phyloP scores from a whole-genome alignment of 1,140 invertebrate genomes.

The Physella acuta region DNA sequence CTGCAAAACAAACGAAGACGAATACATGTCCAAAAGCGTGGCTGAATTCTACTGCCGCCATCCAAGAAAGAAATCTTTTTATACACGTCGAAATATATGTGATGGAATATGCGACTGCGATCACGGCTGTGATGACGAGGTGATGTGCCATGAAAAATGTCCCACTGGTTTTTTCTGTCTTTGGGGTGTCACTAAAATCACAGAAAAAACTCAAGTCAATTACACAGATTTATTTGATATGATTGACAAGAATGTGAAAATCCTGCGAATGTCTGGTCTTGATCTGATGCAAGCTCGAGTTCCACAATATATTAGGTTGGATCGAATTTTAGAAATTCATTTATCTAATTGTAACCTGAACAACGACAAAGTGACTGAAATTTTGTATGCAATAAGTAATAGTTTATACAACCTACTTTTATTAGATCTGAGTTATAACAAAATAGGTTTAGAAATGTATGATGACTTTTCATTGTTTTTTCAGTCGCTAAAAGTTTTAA shows the following conservation, averaged over 20 bases:
- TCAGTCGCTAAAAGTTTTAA: no score
- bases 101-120: slow-evolving; percentile 5
- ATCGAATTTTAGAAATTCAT: no score
- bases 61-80: background rate
- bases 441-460: no score
- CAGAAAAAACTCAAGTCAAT: background rate
- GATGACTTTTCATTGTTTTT: no score
- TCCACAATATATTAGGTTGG: no score
- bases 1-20: no score
- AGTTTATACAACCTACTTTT: no score
- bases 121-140: background rate
- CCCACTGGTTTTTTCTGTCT: background rate
- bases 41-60: background rate
- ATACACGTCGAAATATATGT: background rate
- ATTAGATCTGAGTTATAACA: no score
- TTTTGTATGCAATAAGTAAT: no score
- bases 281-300: background rate
- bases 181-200: background rate
- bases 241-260: background rate
- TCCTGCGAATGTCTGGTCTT: background rate
- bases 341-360: no score
- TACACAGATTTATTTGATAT: background rate
- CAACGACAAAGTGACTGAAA: no score
- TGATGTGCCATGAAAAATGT: background rate
- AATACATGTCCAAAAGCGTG: background rate